Base-by-base conservation (phyloP, 2,888 invertebrate species). In the Romanomermis culicivorax region DNA sequence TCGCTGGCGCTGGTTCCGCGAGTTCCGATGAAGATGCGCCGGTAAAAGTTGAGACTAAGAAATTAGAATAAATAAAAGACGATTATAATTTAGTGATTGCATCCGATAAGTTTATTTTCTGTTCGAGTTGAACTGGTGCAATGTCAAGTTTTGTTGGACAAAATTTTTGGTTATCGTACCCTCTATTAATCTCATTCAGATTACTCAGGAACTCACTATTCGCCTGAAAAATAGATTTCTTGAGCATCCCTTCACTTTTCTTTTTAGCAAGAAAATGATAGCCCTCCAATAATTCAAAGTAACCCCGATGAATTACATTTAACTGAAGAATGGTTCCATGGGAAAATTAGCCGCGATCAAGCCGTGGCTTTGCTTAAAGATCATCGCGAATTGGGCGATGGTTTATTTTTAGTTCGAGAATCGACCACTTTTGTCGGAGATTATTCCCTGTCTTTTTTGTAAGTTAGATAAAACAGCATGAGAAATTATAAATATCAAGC, bases 381-480 rank as follows among this genome's bases (percentile, higher is more conserved):
- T 1, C 2, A 29, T 55, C 25, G 50, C 43, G 61, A 61, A 11
- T 80, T 81, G 58, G 80, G 79, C 1, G 87, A 93, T 66, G 95
- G 95, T 0, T 85, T 93, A 1, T 97, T 89, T 72, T 75, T 97
- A 51, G 89, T 97, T 7, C 75, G 97, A 52, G 84, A 85, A 1
- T 87, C 86, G 67, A 87, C 86, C 63, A 84, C 85, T 62, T 88
- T 88, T 61, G 75, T 76, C 1, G 81, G 82, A 62, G 83, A 83
- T 1, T 91, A 83, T 70, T 87, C 89, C 17, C 85, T 97, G 62
- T 91, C 91, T 57, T 95, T 95, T 71, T 80, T 87, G 79, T 84
- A 53, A 49, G 47, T 45, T n/a, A n/a, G n/a, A n/a, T n/a, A n/a
- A n/a, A n/a, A n/a, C n/a, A n/a, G n/a, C n/a, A n/a, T n/a, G n/a